A percentile compares a stretch with the other conserved stretches of the same genome.
phyloP scores from a whole-genome alignment of 2,113 vertebrate species.

The Bujurquina vittata region DNA sequence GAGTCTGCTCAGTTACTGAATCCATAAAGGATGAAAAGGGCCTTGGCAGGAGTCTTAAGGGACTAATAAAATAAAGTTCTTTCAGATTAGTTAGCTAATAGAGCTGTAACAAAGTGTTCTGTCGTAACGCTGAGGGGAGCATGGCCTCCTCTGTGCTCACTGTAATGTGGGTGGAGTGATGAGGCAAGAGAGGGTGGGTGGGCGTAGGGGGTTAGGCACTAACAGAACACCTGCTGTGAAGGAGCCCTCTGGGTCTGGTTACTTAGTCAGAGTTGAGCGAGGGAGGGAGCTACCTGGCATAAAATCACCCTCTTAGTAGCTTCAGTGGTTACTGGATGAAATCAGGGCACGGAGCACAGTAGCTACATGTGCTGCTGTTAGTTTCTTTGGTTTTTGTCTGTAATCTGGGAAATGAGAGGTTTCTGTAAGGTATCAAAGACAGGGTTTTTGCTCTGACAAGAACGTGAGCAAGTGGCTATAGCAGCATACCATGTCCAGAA shows the following conservation, averaged over 20 bases:
- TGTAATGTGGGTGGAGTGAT: slow-evolving; percentile 51
- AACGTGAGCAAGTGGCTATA: neutral
- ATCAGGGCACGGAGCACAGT: slow-evolving; percentile 30
- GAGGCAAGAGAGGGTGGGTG: slow-evolving; percentile 33
- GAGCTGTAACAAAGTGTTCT: slow-evolving; percentile 74
- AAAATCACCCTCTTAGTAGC: slow-evolving; percentile 55
- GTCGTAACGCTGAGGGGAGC: slow-evolving; percentile 65
- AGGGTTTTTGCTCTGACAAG: neutral
- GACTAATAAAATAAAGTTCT: slow-evolving; percentile 81
- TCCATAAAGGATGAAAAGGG: slow-evolving; percentile 78
- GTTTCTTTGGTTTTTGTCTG: neutral
- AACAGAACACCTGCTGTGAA: slow-evolving; percentile 66
- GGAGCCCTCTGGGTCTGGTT: slow-evolving; percentile 56
- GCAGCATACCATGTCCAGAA: neutral
- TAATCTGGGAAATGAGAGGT: slow-evolving; percentile 23
- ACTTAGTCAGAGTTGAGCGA: slow-evolving; percentile 61
- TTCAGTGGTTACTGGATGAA: slow-evolving; percentile 36
- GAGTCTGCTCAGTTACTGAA: slow-evolving; percentile 62
- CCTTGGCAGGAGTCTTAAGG: slow-evolving; percentile 78
- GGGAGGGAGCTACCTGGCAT: slow-evolving; percentile 47
- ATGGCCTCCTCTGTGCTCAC: slow-evolving; percentile 43
- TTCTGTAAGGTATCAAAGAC: neutral
- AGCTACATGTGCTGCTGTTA: slow-evolving; percentile 37
- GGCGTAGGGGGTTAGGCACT: slow-evolving; percentile 5
- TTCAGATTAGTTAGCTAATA: slow-evolving; percentile 81